Conservation (phyloP, 2,797 vertebrate genomes). For the Triplophysa bombifrons region DNA sequence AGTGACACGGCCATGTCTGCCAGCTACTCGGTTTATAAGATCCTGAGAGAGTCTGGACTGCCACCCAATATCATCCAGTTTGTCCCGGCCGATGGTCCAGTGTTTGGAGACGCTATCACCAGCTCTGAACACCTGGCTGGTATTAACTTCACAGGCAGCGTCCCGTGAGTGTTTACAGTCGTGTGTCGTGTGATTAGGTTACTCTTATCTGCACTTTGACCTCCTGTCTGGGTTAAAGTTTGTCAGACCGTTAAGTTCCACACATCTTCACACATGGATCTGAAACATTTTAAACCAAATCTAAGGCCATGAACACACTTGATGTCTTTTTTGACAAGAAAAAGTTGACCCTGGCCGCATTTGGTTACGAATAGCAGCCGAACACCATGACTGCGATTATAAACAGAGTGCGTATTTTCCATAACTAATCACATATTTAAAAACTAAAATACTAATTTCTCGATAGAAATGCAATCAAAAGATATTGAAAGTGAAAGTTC, state of each 20-base stretch:
- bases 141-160: constrained; percentile 96
- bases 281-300: not conserved
- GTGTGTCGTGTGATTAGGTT: not conserved
- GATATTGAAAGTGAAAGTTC: too few species aligned
- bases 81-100: constrained; percentile 86
- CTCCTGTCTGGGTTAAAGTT: not conserved
- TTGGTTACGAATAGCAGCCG: too few species aligned
- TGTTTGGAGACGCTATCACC: constrained; percentile 88
- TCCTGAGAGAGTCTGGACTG: constrained; percentile 86
- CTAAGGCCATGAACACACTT: not conserved
- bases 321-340: too few species aligned
- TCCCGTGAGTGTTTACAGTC: constrained; percentile 78
- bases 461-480: too few species aligned
- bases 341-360: too few species aligned
- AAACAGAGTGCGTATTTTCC: too few species aligned
- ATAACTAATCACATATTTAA: too few species aligned
- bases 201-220: constrained; percentile 18
- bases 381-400: too few species aligned
- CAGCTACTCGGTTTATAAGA: constrained; percentile 85
- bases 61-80: constrained; percentile 93
- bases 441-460: too few species aligned
- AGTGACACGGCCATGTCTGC: constrained; percentile 91
- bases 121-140: constrained; percentile 87
- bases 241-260: not conserved
- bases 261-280: not conserved